Base-by-base conservation (phyloP, 53 echinoderm and acorn worm species). In the Antedon mediterranea region DNA sequence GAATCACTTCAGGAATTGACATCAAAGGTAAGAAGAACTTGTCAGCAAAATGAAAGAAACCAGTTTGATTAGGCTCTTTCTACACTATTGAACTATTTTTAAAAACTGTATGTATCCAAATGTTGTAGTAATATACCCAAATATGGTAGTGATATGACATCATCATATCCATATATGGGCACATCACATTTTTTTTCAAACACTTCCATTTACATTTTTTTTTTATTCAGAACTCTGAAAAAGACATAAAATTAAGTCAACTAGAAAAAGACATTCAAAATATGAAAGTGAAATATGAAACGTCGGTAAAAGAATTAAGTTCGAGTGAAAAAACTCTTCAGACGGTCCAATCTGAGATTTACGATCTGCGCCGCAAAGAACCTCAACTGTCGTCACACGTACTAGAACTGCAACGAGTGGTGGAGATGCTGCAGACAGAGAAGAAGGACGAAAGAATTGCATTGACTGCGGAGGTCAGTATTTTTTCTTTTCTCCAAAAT, bases 381-480 rank as follows among this genome's bases (percentile, higher is more conserved):
- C 43, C 29, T 26, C 79, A 81, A 71, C 57, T 75, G 32, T 34
- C 78, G 23, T 72, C 83, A 30, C 87, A 90, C 75, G 83, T 75
- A 3, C 86, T 84, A 81, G 74, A 86, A 14, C 81, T 90, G 31
- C 81, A 78, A 41, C 30, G 43, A 7, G 77, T 77, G 31, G 72
- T 90, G 57, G 80, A 84, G n/a, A 78, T 43, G 77, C 30, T 89
- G 26, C 71, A 82, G 30, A 32, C 43, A 0, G 73, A 84, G 29
- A 86, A 88, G 7, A 78, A 79, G 43, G 91, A 91, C 34, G 78
- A 86, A 34, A 80, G 84, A 71, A 84, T 86, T 76, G 91, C 89
- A 4, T 76, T 91, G 43, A 79, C 91, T 26, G 88, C 83, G 32
- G 91, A 91, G 86, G 91, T 91, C 43, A 79, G 81, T 31, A 0